Evolutionary conservation across 2,888 invertebrate species (phyloP), one percentile per base, ranked within the genome.

Genomic region (Cinara cedri): DNA sequence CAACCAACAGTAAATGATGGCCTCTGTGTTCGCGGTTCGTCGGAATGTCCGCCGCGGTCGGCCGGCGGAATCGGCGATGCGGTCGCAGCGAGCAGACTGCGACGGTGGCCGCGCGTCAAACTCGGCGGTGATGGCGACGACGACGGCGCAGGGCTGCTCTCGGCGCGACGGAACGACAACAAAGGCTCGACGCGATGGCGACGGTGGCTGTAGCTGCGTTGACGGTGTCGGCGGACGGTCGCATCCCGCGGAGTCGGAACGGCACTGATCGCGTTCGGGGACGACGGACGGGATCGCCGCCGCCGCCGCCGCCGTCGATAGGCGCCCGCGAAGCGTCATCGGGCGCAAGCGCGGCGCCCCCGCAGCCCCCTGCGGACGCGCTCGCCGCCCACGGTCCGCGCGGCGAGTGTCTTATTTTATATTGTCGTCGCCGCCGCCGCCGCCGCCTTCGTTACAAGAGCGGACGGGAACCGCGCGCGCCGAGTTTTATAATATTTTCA

Each of bases 1-100:
- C 70, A 85, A 82, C 85, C 85, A 85, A 83, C 85, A 84, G 82
- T 85, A 84, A 84, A 85, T 84, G 83, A 81, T 84, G 83, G 81
- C 81, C 83, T 83, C 46, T 75, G 72, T 10, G 46, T 65, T 42
- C 26, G 42, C 46, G 44, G 55, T 44, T 0, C 54, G 66, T 46
- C 6, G 51, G 24, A 55, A 62, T 16, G 34, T 44, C 57, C 62
- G n/a, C 42, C 62, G n/a, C 26, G 10, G 13, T 42, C 62, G 62
- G 70, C 42, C 62, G 62, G 70, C 42, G 70, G 26, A 21, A 34
- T 55, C 55, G 42, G 19, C 14, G 46, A 4, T 10, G 0, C 62
- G 65, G 24, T 46, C 21, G 44, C 21, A 3, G 26, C n/a, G 10
- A 24, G n/a, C n/a, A n/a, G n/a, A n/a, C n/a, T n/a, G n/a, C n/a